Percentiles rank a stretch among this genome's conserved stretches.
Conservation (phyloP, 2,113 vertebrate genomes). For the Chaenogobius annularis region DNA sequence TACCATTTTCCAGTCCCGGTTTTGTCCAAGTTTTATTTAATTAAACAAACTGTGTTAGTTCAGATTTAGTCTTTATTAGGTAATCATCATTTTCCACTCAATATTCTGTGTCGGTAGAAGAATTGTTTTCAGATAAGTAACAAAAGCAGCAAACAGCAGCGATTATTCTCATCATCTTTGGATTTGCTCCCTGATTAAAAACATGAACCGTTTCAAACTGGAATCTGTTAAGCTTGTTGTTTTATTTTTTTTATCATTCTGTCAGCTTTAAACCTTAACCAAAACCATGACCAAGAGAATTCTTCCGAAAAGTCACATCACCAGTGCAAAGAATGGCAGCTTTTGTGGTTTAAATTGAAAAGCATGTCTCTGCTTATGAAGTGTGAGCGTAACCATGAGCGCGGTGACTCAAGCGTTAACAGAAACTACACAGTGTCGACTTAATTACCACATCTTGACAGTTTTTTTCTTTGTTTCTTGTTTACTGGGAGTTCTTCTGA, state of each 20-base stretch:
- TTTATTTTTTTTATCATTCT: neutral
- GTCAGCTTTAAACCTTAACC: conserved; percentile 5
- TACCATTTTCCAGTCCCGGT: no score
- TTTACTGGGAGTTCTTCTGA: neutral
- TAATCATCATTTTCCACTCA: neutral
- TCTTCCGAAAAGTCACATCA: conserved; percentile 14
- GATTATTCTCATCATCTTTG: conserved; percentile 29
- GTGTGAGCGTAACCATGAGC: conserved; percentile 9
- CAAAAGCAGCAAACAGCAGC: neutral
- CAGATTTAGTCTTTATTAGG: neutral
- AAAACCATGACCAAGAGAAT: conserved; percentile 38
- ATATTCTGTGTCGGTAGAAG: neutral
- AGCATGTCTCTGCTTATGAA: conserved; percentile 12
- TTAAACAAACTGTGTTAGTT: no score
- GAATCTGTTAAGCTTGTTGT: neutral
- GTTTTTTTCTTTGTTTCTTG: conserved; percentile 5
- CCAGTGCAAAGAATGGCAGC: neutral
- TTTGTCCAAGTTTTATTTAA: no score
- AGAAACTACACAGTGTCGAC: conserved; percentile 25
- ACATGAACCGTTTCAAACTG: conserved; percentile 11
- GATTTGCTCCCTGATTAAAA: conserved; percentile 18
- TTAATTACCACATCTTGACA: conserved; percentile 29
- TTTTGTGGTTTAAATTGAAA: conserved; percentile 7
- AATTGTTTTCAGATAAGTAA: no score
- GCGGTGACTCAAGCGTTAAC: conserved; percentile 32